Conservation (phyloP, 2,113 vertebrate genomes). For the Orthonyx spaldingii region DNA sequence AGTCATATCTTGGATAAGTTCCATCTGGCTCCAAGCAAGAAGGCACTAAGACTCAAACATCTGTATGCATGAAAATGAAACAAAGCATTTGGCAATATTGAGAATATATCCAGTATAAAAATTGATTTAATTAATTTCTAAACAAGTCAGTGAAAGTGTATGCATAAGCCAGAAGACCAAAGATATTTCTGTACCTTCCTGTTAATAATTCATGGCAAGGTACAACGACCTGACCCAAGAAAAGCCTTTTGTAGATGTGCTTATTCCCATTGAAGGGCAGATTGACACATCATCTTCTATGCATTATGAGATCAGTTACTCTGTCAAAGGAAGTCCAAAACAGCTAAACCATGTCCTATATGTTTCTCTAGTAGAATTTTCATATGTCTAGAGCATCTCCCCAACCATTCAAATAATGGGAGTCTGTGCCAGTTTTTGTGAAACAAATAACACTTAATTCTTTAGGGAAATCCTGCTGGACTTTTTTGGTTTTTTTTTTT, state of each 20-base stretch:
- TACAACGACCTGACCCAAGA: neutral
- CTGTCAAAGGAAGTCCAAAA: neutral
- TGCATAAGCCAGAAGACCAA: neutral
- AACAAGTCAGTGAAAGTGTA: neutral
- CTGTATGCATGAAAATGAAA: neutral
- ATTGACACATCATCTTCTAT: neutral
- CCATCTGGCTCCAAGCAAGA: conserved; percentile 16
- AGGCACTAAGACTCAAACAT: neutral
- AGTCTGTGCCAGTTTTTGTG: neutral
- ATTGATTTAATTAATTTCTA: neutral
- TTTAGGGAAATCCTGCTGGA: neutral
- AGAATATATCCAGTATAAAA: neutral
- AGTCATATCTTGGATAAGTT: neutral
- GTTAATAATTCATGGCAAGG: neutral
- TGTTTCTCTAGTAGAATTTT: neutral
- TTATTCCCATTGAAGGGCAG: neutral
- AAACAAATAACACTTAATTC: neutral
- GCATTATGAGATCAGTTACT: neutral
- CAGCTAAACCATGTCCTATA: neutral
- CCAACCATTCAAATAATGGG: neutral
- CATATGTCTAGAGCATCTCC: neutral
- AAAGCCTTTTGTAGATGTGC: neutral
- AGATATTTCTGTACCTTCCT: neutral
- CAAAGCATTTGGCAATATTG: neutral
- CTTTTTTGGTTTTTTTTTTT: neutral